Base-by-base conservation (phyloP, 2,113 vertebrate genomes). In the Scartelaos histophorus region DNA sequence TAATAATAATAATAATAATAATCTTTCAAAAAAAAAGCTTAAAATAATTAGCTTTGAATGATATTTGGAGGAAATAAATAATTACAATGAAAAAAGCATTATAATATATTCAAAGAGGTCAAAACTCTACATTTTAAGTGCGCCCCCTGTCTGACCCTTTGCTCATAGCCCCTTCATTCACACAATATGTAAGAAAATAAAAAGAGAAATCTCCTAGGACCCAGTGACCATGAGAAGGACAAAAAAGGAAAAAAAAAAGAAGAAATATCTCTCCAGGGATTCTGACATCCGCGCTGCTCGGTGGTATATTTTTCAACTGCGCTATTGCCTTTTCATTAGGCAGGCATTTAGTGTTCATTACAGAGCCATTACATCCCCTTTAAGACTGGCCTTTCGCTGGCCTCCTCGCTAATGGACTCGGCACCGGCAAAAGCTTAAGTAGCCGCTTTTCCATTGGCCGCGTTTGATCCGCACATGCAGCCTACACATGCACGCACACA, bases 261-360 rank as follows among this genome's bases (percentile, higher is more conserved):
- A 47, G 58, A 75, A 47, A 29, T 24, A 58, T 24, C 11, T 9
- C 13, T 60, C 68, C 7, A 9, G 76, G 76, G 79, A 77, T 67
- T 69, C 43, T 46, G 79, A 79, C 76, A 76, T 75, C 67, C 57
- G 16, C 54, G 73, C 25, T 67, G 25, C 73, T 56, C 25, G 24
- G 57, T 71, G 70, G 83, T 74, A 71, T 62, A 76, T 83, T 78
- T 84, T 85, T 81, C 65, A 66, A 56, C 79, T 78, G 80, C 62
- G 75, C 78, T 71, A 85, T 77, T 73, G 82, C 70, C 88, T 88
- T 88, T 87, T 88, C 87, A 89, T 90, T 89, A 89, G 79, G 57
- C 13, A 24, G 21, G 16, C 75, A 74, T 87, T 85, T 77, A 83
- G 80, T 69, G 76, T 89, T 85, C 85, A 89, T 87, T 86, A 82